Base-by-base conservation (phyloP, 2,888 invertebrate species). In the Alsophila aescularia region DNA sequence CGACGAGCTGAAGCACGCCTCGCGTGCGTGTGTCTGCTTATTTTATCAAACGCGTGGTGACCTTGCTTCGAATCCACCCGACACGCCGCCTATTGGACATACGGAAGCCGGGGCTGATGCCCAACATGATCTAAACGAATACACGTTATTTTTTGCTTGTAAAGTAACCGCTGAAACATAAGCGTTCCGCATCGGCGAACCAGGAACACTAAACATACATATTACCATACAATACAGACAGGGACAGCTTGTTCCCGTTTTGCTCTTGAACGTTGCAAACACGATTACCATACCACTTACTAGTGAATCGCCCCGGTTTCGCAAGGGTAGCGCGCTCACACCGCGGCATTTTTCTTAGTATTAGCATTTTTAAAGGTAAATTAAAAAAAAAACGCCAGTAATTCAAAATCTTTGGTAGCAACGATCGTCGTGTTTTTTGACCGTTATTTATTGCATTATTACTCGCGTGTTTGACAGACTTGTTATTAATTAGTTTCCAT, bases 31-130 rank as follows among this genome's bases (percentile, higher is more conserved):
- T 83, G 80, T 52, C 62, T 58, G 42, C 41, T 62, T 54, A 70
- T 67, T 71, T 68, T 74, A 77, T 75, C 73, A 70, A 74, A 70
- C 72, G 70, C 73, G 73, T 68, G 58, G 67, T 72, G 81, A 72
- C 83, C 83, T 83, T 79, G 83, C 67, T 72, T 70, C 62, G 62
- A 67, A 81, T 80, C 73, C 72, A 75, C 72, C 72, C 64, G 72
- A 75, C 72, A 73, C 64, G 72, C 68, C 70, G 54, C 60, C 7
- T 5, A 5, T 69, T 68, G 70, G 73, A 62, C 70, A 80, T 69
- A 74, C 80, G 81, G 81, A 83, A 81, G 77, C 69, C 70, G 52
- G 57, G 59, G 65, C 70, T 65, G 64, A 61, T 64, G 60, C 61
- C 60, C 63, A 64, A 47, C 59, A 52, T 57, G 56, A 66, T 62